Percentiles rank a stretch among this genome's conserved stretches.
Evolutionary conservation across 2,797 vertebrate species (phyloP).

Genomic region (Rhinogobio ventralis): DNA sequence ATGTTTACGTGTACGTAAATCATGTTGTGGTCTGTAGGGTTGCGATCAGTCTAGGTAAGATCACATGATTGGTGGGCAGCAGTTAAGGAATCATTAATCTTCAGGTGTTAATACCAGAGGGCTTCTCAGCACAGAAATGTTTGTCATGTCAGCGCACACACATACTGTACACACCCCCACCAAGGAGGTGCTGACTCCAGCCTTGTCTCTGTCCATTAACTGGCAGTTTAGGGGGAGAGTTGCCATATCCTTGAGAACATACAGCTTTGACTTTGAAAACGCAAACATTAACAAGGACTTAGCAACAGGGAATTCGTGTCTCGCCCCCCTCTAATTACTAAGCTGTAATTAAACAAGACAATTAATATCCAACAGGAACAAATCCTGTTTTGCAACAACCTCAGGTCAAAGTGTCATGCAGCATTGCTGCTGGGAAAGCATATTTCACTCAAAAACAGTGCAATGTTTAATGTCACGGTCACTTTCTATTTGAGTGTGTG

Average conservation of each 20-base stretch:
- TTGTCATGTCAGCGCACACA: conserved; percentile 62
- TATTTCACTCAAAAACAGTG: conserved; percentile 46
- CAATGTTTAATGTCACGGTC: conserved; percentile 47
- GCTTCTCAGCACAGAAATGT: conserved; percentile 35
- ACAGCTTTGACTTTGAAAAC: conserved; percentile 65
- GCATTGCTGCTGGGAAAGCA: conserved; percentile 27
- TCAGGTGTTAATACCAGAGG: conserved; percentile 63
- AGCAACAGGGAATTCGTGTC: conserved; percentile 64
- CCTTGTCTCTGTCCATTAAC: conserved; percentile 65
- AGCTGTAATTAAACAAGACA: conserved; percentile 74
- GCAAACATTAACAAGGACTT: conserved; percentile 56
- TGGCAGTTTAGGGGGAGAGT: conserved; percentile 49
- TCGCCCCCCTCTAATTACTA: conserved; percentile 62
- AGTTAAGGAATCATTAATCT: conserved; percentile 64
- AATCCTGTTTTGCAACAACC: conserved; percentile 52
- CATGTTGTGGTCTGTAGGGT: conserved; percentile 15
- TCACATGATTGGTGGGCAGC: conserved; percentile 26
- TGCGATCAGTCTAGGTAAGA: conserved; percentile 4
- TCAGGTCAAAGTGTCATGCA: conserved; percentile 57
- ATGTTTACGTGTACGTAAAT: conserved; percentile 3
- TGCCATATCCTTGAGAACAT: conserved; percentile 63
- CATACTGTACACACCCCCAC: conserved; percentile 39
- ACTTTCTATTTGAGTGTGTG: not conserved
- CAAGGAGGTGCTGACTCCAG: conserved; percentile 64
- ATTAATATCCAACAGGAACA: conserved; percentile 63